Evolutionary conservation across 2,888 invertebrate species (phyloP).

Genomic region (Lepetodrilus schrolli): DNA sequence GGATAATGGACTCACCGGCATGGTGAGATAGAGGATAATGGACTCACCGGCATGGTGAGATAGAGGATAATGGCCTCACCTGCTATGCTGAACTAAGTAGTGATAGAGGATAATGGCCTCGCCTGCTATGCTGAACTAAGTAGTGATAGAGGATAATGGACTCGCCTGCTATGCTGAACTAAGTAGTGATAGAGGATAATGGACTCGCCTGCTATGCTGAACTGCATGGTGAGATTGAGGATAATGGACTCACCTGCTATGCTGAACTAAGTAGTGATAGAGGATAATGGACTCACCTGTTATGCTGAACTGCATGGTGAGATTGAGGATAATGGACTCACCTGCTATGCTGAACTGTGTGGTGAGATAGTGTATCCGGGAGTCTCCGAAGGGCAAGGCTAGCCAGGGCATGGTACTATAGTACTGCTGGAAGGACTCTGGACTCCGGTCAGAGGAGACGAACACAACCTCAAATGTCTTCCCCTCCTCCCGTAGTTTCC

Average conservation of each 20-base stretch:
- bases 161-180: too few species aligned
- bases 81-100: too few species aligned
- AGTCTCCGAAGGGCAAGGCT: slow-evolving; percentile 82
- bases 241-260: slow-evolving; percentile 85
- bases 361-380: slow-evolving; percentile 83
- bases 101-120: too few species aligned
- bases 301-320: neutral
- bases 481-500: slow-evolving; percentile 82
- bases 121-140: too few species aligned
- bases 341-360: slow-evolving; percentile 86
- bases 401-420: slow-evolving; percentile 85
- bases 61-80: too few species aligned
- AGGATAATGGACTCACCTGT: neutral
- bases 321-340: slow-evolving; percentile 31
- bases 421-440: slow-evolving; percentile 85
- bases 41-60: too few species aligned
- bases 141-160: too few species aligned
- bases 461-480: slow-evolving; percentile 86
- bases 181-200: too few species aligned
- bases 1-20: too few species aligned
- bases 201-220: too few species aligned
- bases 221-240: too few species aligned
- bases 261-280: slow-evolving; percentile 84
- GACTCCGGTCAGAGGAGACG: slow-evolving; percentile 89
- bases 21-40: too few species aligned